Evolutionary conservation across 2,797 vertebrate species (phyloP).

Genomic region (Phoeniculus purpureus): DNA sequence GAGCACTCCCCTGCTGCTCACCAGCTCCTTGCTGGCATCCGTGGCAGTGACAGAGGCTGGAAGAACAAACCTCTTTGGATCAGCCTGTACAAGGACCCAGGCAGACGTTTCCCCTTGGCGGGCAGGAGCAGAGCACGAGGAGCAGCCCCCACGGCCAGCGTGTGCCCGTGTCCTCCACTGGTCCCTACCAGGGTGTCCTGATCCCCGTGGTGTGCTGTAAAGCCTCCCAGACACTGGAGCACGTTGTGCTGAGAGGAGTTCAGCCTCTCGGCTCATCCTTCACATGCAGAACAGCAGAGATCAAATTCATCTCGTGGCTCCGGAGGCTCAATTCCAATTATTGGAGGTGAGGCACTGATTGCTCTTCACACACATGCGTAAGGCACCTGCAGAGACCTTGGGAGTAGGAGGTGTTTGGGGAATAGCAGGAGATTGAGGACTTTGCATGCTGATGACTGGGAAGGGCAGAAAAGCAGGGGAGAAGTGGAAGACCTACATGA

Average conservation of each 20-base stretch:
- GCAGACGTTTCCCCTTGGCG: background rate
- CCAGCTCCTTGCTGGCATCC: background rate
- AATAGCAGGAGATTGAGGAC: background rate
- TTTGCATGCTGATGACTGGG: background rate
- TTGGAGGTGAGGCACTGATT: background rate
- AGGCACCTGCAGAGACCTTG: background rate
- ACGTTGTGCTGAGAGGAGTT: background rate
- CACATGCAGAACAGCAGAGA: background rate
- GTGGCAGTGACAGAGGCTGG: background rate
- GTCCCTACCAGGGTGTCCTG: background rate
- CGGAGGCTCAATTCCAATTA: background rate
- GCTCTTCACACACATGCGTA: background rate
- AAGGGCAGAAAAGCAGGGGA: background rate
- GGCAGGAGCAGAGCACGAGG: background rate
- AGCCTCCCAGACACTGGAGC: background rate
- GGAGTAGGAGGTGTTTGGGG: background rate
- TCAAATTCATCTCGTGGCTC: background rate
- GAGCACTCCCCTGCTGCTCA: background rate
- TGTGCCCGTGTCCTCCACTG: background rate
- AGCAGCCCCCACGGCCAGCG: background rate
- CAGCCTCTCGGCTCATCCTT: background rate
- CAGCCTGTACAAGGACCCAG: background rate
- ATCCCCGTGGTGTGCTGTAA: fast-evolving
- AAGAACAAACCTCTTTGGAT: background rate
- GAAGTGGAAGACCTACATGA: background rate